Base-by-base conservation (phyloP, 2,113 vertebrate genomes). In the Pseudopipra pipra region DNA sequence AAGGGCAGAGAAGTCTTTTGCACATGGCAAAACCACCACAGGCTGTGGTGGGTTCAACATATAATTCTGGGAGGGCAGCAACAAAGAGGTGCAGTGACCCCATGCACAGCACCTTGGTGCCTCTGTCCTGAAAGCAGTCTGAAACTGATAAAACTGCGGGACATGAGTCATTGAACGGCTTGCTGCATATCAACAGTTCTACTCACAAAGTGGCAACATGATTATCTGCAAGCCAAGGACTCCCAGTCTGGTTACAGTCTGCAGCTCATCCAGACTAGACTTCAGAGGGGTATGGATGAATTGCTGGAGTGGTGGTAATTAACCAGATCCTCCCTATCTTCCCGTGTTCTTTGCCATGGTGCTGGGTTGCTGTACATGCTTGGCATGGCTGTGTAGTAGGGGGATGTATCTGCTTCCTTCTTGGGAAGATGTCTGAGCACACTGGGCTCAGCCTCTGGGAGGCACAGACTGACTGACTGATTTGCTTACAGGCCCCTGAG, bases 91-190 rank as follows among this genome's bases (percentile, higher is more conserved):
- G 1, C 35, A 35, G 49, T 33, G 35, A 46, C 4, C 18, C 10
- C 18, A 6, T 1, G 4, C 43, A 49, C 47, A 59, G 61, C 8
- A 61, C 20, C 11, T 23, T 2, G 4, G 24, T 5, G 1, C 27
- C 17, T 49, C n/a, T 3, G 7, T 35, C 39, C 72, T n/a, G 35
- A 58, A 89, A 35, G 41, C 39, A 89, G 56, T 13, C 35, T 55
- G 43, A 67, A 61, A 82, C 31, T 68, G 28, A 65, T 15, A 85
- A 80, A 91, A 33, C 21, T 80, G 14, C 6, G 22, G 21, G 8
- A 2, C 2, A 2, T 7, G 2, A 81, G 39, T 28, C 75, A 59
- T 21, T 33, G 62, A 88, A 54, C 2, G 4, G 44, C n/a, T 2
- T 4, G 47, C 49, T 62, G 39, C 56, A n/a, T 27, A 47, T 20